Percentiles rank a stretch among this genome's conserved stretches.
phyloP scores from a whole-genome alignment of 1,140 invertebrate genomes.

The Ips typographus region DNA sequence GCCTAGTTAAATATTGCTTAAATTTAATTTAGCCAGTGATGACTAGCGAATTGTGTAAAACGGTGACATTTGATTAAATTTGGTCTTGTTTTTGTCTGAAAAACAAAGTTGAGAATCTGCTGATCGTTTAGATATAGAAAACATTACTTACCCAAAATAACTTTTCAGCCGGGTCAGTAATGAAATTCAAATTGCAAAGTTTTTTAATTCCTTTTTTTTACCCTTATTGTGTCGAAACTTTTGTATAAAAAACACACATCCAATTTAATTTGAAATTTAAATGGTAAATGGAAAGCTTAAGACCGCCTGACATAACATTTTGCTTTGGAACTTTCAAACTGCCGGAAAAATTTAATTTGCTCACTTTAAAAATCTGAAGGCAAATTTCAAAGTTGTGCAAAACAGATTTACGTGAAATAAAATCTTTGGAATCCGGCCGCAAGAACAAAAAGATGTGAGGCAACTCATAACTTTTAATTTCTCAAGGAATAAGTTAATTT shows the following conservation, averaged over 20 bases:
- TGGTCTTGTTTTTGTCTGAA: too few relatives aligned
- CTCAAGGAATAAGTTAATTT: not conserved
- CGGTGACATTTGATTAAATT: not conserved
- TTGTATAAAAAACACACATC: too few relatives aligned
- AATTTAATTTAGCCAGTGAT: conserved; percentile 14
- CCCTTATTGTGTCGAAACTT: too few relatives aligned
- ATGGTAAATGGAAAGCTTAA: conserved; percentile 8
- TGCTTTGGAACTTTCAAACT: conserved; percentile 32
- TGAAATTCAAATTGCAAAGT: too few relatives aligned
- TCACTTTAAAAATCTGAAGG: conserved; percentile 29
- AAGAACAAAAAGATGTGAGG: conserved; percentile 5
- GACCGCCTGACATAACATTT: conserved; percentile 27
- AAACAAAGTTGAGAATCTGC: too few relatives aligned
- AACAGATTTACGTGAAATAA: conserved; percentile 26
- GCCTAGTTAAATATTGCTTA: conserved; percentile 21
- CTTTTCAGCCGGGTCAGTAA: too few relatives aligned
- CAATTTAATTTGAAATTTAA: conserved; percentile 15
- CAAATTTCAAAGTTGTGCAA: conserved; percentile 27
- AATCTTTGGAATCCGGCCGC: conserved; percentile 6
- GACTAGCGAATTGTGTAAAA: conserved; percentile 12
- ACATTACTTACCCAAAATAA: too few relatives aligned
- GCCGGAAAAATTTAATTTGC: conserved; percentile 36
- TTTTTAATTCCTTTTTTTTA: too few relatives aligned
- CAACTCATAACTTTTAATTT: conserved; percentile 22
- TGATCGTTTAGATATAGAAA: too few relatives aligned